These are phyloP conservation scores for Cetonia aurata DNA, from an alignment of 2,888 invertebrate species.

Conservation along the genomic window DNA sequence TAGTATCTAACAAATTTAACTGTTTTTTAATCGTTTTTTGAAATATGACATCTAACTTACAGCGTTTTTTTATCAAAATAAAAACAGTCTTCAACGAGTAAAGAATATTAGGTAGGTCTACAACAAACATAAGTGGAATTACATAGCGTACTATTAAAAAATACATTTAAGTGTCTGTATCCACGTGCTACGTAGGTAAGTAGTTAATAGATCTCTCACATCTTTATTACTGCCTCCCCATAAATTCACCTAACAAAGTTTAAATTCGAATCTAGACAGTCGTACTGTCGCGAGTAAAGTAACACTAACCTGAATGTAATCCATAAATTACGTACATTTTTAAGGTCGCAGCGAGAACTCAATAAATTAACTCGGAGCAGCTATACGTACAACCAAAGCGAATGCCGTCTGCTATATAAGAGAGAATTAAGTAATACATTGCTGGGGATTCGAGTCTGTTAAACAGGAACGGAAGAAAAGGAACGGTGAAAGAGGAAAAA, in stretches of 20 bases:
- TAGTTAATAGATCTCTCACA: neutral
- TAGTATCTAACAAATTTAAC: no score
- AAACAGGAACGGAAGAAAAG: slow-evolving; percentile 17
- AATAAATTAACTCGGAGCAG: slow-evolving; percentile 36
- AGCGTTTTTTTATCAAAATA: no score
- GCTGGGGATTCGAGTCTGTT: slow-evolving; percentile 18
- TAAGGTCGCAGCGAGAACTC: slow-evolving; percentile 34
- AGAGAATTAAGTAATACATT: slow-evolving; percentile 40
- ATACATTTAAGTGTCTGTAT: no score
- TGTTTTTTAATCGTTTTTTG: no score
- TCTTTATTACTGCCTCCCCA: slow-evolving; percentile 5
- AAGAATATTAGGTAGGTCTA: no score
- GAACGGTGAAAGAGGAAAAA: slow-evolving; percentile 9
- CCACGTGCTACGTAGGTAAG: neutral
- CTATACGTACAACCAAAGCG: slow-evolving; percentile 26
- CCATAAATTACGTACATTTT: slow-evolving; percentile 41
- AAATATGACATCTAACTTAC: no score
- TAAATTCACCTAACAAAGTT: slow-evolving; percentile 15
- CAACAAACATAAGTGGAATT: no score
- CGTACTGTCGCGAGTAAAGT: slow-evolving; percentile 5
- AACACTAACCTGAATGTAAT: slow-evolving; percentile 40
- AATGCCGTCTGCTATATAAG: slow-evolving; percentile 29
- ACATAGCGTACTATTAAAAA: no score
- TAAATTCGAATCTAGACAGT: slow-evolving; percentile 37
- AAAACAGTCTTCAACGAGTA: no score